These are phyloP conservation scores for Hypselothyrea guttata DNA, from an alignment of 2,888 invertebrate genomes.

Conservation along the genomic window DNA sequence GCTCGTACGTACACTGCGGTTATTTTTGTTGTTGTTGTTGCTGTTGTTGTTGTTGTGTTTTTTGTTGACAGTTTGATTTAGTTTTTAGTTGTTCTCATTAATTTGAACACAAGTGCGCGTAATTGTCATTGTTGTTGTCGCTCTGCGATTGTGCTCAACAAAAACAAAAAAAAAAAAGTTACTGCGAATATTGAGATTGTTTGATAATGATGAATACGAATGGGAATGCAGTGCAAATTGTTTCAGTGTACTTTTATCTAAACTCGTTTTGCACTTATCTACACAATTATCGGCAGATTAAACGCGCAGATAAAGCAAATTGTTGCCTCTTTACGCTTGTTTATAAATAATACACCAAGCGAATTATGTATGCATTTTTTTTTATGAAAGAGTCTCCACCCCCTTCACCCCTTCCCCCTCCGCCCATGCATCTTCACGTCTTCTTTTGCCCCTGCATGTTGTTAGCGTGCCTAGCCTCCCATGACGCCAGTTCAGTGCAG, in stretches of 20 bases:
- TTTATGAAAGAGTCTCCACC: too few species aligned
- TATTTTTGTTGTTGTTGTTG: conserved; percentile 2
- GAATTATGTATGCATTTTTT: too few species aligned
- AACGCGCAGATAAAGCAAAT: conserved; percentile 45
- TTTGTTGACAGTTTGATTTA: conserved; percentile 38
- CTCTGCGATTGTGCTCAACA: too few species aligned
- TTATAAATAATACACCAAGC: too few species aligned
- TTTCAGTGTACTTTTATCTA: conserved; percentile 24
- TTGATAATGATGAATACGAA: neutral
- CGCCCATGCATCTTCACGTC: neutral
- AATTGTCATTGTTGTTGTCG: neutral
- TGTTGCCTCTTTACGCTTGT: conserved; percentile 8
- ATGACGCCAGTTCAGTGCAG: conserved; percentile 42
- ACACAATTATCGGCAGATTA: conserved; percentile 35
- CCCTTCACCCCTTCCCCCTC: neutral
- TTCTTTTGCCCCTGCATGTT: conserved; percentile 1
- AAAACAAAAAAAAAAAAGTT: too few species aligned
- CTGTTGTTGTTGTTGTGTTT: conserved; percentile 20
- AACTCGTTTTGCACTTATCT: conserved; percentile 28
- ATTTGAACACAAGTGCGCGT: conserved; percentile 41
- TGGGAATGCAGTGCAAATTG: conserved; percentile 1
- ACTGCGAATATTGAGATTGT: too few species aligned
- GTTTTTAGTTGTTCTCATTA: conserved; percentile 39
- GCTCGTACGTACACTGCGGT: conserved; percentile 16
- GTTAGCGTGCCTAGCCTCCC: conserved; percentile 48